A percentile compares a stretch with the other conserved stretches of the same genome.
These are phyloP conservation scores for Microctenopoma stevenorrisi DNA, from an alignment of 2,797 vertebrate species.

Conservation along the genomic window DNA sequence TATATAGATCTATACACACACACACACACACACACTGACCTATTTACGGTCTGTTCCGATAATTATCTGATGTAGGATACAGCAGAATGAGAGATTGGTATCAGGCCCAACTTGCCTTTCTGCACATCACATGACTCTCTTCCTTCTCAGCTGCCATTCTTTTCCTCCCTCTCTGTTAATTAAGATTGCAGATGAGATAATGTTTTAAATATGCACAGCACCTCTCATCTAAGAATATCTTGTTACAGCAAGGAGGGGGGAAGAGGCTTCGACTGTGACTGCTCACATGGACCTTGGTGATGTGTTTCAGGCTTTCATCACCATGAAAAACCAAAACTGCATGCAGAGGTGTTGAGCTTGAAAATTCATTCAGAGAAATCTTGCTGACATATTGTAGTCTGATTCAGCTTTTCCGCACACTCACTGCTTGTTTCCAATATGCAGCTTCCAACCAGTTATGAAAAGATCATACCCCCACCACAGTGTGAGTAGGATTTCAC, in stretches of 20 bases:
- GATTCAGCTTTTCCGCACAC: constrained; percentile 8
- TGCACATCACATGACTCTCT: constrained; percentile 53
- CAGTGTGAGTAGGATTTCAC: constrained; percentile 12
- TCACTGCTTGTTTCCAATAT: neutral
- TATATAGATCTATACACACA: no score
- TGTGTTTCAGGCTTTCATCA: constrained; percentile 36
- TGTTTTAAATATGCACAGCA: constrained; percentile 79
- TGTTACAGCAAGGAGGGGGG: constrained; percentile 44
- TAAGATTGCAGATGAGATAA: constrained; percentile 80
- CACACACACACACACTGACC: constrained; percentile 44
- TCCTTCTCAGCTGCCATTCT: constrained; percentile 50
- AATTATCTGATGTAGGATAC: constrained; percentile 65
- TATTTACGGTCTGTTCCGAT: constrained; percentile 58
- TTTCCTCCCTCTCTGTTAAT: constrained; percentile 71
- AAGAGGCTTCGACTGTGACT: constrained; percentile 33
- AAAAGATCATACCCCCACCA: constrained; percentile 4
- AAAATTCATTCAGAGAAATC: constrained; percentile 18
- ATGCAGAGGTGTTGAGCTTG: neutral
- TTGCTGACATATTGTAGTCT: constrained; percentile 2
- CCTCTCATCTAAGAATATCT: constrained; percentile 81
- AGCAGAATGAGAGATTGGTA: constrained; percentile 65
- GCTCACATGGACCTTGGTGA: constrained; percentile 24
- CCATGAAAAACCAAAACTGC: constrained; percentile 12
- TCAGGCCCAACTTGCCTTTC: constrained; percentile 46
- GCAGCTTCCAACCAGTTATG: neutral